phyloP scores from a whole-genome alignment of 2,113 vertebrate genomes.

The Nothobranchius furzeri region DNA sequence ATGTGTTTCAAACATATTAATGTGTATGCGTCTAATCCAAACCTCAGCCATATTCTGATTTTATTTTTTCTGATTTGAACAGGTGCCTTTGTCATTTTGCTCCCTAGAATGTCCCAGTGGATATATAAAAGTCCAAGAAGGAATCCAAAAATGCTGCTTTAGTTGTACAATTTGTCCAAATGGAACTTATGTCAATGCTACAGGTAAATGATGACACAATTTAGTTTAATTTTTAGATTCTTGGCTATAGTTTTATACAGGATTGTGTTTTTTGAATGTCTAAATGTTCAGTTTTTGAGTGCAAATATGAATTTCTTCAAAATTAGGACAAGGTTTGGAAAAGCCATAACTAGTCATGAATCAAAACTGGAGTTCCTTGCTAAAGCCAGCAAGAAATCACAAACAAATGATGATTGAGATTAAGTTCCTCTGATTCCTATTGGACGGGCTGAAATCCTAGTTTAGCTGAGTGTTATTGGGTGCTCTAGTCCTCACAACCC shows the following conservation, averaged over 20 bases:
- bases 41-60: too few relatives aligned
- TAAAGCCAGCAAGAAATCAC: too few relatives aligned
- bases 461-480: background rate
- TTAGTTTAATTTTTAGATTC: too few relatives aligned
- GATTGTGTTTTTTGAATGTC: too few relatives aligned
- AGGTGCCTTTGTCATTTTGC: conserved; percentile 59
- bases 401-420: too few relatives aligned
- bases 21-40: too few relatives aligned
- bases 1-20: too few relatives aligned
- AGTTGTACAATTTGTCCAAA: conserved; percentile 72
- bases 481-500: background rate
- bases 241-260: too few relatives aligned
- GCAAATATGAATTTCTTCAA: background rate
- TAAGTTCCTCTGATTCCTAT: too few relatives aligned
- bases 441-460: background rate
- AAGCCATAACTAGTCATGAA: too few relatives aligned
- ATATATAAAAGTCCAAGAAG: conserved; percentile 28
- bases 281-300: too few relatives aligned
- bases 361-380: too few relatives aligned
- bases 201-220: conserved; percentile 62
- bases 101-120: conserved; percentile 43
- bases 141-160: conserved; percentile 81
- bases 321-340: background rate
- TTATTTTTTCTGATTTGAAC: conserved; percentile 1
- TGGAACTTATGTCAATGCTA: conserved; percentile 81